These are phyloP conservation scores for Stenchaetothrips biformis DNA, from an alignment of 2,888 invertebrate species.

Conservation along the genomic window DNA sequence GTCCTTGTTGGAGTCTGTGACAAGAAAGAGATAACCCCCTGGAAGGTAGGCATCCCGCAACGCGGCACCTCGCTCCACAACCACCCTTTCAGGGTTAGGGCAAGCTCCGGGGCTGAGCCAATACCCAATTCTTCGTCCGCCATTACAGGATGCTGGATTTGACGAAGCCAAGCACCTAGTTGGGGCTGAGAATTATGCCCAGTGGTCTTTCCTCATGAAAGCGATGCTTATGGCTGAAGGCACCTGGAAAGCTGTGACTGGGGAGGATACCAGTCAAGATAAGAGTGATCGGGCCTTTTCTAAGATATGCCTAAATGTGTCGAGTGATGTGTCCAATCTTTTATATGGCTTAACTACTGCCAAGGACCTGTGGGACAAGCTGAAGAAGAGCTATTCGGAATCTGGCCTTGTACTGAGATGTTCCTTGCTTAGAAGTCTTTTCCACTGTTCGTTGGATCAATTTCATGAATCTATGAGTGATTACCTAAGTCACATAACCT, in stretches of 20 bases:
- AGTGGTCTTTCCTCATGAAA: neutral
- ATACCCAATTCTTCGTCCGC: no score
- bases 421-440: neutral
- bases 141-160: no score
- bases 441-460: neutral
- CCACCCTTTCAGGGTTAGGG: no score
- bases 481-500: neutral
- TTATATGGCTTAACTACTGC: neutral
- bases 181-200: neutral
- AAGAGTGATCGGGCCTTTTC: neutral
- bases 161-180: neutral
- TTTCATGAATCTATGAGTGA: neutral
- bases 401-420: neutral
- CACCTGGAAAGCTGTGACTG: neutral
- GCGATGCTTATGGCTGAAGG: neutral
- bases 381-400: neutral
- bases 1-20: no score
- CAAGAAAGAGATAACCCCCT: no score
- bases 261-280: neutral
- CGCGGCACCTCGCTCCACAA: no score
- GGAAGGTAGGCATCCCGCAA: no score
- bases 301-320: neutral
- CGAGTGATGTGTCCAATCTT: neutral
- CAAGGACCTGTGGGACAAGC: neutral
- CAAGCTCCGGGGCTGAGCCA: no score